phyloP scores from a whole-genome alignment of 2,888 invertebrate genomes.

The Endomychus coccineus region DNA sequence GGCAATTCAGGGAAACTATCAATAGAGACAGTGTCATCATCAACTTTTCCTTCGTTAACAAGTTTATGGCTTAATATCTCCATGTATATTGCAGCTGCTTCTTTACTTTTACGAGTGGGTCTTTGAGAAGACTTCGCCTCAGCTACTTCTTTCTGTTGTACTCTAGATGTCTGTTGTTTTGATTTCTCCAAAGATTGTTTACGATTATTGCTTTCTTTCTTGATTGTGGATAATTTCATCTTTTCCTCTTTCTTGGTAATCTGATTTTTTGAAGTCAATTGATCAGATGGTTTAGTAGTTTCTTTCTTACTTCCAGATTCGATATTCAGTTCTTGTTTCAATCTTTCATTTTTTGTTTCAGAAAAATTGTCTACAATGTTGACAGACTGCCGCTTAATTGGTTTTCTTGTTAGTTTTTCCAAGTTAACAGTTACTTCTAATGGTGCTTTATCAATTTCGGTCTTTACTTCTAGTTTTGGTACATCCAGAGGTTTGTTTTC shows the following conservation, averaged over 20 bases:
- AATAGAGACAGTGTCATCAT: conserved; percentile 56
- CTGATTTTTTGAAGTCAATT: too few relatives aligned
- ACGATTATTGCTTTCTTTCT: background rate
- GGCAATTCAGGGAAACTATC: conserved; percentile 63
- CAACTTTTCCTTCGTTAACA: conserved; percentile 54
- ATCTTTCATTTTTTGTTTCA: too few relatives aligned
- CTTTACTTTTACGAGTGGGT: conserved; percentile 65
- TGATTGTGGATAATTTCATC: background rate
- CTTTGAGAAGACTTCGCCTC: conserved; percentile 31
- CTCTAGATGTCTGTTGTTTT: background rate
- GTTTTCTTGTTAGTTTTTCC: conserved; percentile 22
- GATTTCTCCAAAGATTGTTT: background rate
- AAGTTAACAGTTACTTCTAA: conserved; percentile 21
- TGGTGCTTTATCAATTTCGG: conserved; percentile 15
- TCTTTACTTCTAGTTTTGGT: conserved; percentile 6
- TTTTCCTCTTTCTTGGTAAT: too few relatives aligned
- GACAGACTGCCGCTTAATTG: conserved; percentile 9
- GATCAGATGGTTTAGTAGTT: too few relatives aligned
- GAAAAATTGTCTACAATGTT: too few relatives aligned
- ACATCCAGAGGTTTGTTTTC: conserved; percentile 3
- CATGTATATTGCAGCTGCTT: conserved; percentile 68
- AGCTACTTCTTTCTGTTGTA: conserved; percentile 9
- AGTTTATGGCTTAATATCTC: conserved; percentile 64
- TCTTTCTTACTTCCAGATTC: too few relatives aligned
- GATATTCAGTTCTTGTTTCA: too few relatives aligned